Evolutionary conservation across 2,888 invertebrate species (phyloP), one percentile per base, ranked within the genome.

Genomic region (Tetragonula carbonaria): DNA sequence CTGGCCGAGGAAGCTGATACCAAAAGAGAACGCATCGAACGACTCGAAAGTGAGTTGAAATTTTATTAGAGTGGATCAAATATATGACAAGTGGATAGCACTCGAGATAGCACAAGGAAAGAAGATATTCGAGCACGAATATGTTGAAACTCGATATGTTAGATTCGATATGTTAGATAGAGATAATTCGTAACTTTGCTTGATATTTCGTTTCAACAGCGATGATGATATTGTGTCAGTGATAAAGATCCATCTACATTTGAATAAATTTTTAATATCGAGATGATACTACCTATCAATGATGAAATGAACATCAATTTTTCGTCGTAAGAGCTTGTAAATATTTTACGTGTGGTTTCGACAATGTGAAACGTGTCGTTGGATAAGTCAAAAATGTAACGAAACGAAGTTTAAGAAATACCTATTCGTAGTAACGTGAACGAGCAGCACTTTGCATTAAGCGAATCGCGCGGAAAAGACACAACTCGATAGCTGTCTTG

Each of bases 1-100:
- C 95, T 98, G 77, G 97, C 98, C 11, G 98, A 98, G 92, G 98
- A 98, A 93, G 98, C 98, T 23, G 97, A 97, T 78, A 97, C 97
- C 91, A 96, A 97, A 87, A 96, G 97, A 92, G 98, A 98, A 92
- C 96, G 98, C 93, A 97, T 98, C 95, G 98, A 98, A 93, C 96
- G 98, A 93, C 96, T 98, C 88, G 98, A 97, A 95, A 97, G 98
- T 98, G 95, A 94, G 95, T 94, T 33, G 18, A 73, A 73, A 33
- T 62, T 50, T 0, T 59, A 8, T 28, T 50, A 28, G 2, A 33
- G 18, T 5, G 1, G 18, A 5, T 59, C 5, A 38, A n/a, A n/a
- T 38, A n/a, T 8, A 45, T 8, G 11, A 33, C 8, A 8, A 1
- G 45, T 38, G 14, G 33, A 16, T 33, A 28, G 28, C 18, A 13